phyloP scores from a whole-genome alignment of 2,888 invertebrate species.

The Cheilosia vulpina region DNA sequence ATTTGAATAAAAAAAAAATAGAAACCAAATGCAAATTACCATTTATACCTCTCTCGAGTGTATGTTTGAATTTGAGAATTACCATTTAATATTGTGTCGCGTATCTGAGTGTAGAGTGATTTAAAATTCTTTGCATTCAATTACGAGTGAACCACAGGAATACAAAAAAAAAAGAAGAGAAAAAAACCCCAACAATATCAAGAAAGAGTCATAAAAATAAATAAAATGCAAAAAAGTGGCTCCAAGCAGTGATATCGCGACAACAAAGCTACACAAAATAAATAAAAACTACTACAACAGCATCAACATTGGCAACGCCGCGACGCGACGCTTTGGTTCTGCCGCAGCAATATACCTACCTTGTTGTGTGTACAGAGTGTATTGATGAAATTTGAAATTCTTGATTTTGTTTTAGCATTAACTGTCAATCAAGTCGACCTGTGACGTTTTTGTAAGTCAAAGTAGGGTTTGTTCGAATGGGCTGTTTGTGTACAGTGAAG shows the following conservation, averaged over 20 bases:
- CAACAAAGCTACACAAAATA: slow-evolving; percentile 2
- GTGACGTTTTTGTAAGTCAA: slow-evolving; percentile 35
- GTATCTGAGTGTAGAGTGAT: slow-evolving; percentile 57
- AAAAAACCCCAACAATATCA: neutral
- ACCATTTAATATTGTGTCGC: slow-evolving; percentile 36
- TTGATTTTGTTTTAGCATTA: neutral
- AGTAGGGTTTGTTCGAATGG: neutral
- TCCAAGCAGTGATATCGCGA: slow-evolving; percentile 63
- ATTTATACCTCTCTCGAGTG: slow-evolving; percentile 38
- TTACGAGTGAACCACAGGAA: slow-evolving; percentile 30
- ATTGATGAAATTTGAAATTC: neutral
- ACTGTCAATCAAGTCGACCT: too few species aligned
- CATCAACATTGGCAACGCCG: slow-evolving; percentile 3
- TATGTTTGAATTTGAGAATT: slow-evolving; percentile 52
- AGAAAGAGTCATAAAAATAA: slow-evolving; percentile 36
- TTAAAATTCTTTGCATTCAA: slow-evolving; percentile 54
- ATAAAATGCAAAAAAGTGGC: slow-evolving; percentile 66
- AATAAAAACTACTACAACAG: neutral
- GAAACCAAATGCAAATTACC: slow-evolving; percentile 63
- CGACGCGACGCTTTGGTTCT: neutral
- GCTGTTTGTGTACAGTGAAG: slow-evolving; percentile 9
- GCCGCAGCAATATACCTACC: slow-evolving; percentile 4
- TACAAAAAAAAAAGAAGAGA: slow-evolving; percentile 7
- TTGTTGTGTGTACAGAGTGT: neutral
- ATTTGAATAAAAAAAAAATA: slow-evolving; percentile 54